phyloP scores from a whole-genome alignment of 2,113 vertebrate genomes.

The Oreotragus oreotragus region DNA sequence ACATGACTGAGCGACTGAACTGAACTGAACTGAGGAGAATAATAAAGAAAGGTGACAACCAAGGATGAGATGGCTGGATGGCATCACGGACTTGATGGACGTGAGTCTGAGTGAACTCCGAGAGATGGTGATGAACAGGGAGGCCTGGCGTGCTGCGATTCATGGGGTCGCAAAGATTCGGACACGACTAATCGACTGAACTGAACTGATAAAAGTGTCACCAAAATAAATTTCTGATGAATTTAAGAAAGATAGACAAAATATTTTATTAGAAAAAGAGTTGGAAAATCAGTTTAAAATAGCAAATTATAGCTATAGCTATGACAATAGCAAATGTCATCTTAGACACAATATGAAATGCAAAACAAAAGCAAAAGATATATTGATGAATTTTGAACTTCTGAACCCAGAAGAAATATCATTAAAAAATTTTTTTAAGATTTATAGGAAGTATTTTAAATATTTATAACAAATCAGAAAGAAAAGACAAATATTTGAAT shows the following conservation, averaged over 20 bases:
- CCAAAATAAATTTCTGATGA: neutral
- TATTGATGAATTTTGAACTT: neutral
- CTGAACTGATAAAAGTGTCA: no score
- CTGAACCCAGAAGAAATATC: neutral
- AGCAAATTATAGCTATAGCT: neutral
- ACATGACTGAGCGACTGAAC: no score
- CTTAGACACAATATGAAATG: neutral
- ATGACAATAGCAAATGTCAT: neutral
- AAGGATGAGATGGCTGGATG: no score
- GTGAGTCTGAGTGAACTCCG: no score
- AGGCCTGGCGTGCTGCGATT: no score
- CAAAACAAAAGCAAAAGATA: neutral
- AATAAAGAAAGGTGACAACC: no score
- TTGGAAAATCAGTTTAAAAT: neutral
- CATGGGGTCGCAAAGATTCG: no score
- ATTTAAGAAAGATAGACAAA: neutral
- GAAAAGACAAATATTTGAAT: neutral
- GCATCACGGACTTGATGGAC: no score
- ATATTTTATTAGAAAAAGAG: neutral
- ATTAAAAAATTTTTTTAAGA: neutral
- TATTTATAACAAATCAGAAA: neutral
- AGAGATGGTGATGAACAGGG: no score
- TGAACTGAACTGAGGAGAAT: no score
- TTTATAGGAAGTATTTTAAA: neutral
- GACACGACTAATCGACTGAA: no score